Base-by-base conservation (phyloP, 2,888 invertebrate genomes). In the Eumacrocentrus americanus region DNA sequence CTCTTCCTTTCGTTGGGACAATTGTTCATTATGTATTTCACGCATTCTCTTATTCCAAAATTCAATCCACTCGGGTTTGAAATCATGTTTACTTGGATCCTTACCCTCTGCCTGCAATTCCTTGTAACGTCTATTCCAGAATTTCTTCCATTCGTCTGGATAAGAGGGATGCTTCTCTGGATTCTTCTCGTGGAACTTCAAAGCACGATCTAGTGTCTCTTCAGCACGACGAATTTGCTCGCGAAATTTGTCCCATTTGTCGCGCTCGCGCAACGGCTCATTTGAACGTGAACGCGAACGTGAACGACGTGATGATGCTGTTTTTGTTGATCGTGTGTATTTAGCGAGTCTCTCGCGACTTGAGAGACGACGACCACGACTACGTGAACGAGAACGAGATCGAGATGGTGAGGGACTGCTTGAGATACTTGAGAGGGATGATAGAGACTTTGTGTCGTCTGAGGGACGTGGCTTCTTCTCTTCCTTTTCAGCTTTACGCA, bases 151-250 rank as follows among this genome's bases (percentile, higher is more conserved):
- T 76, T 94, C 94, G 47, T 92, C 91, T 0, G 91, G 90, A 77
- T 94, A 94, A 2, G 90, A 85, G 0, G 94, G 94, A 81, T 94
- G 94, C 68, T 92, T 93, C 75, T 94, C 94, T 0, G 94, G 94
- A 74, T 91, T 91, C 73, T 91, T 90, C 74, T 92, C 90, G 74
- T 91, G 90, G 63, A 89, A 89, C 56, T 89, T 88, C 4, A 91
- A 82, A 0, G 86, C 83, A 64, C 89, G 87, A 55, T 87, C 86
- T 52, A 90, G 83, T 9, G 87, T 83, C 34, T 85, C 86, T 67
- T 87, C 81, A 11, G 79, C 73, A 0, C 84, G 81, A 63, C 77
- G 72, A n/a, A 80, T 76, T 51, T 78, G 77, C 23, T 79, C 78
- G 47, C 79, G 82, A 56, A 83, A 85, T 54, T 84, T 85, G 62